phyloP scores from a whole-genome alignment of 2,797 vertebrate species.

The Sebastes aleutianus region DNA sequence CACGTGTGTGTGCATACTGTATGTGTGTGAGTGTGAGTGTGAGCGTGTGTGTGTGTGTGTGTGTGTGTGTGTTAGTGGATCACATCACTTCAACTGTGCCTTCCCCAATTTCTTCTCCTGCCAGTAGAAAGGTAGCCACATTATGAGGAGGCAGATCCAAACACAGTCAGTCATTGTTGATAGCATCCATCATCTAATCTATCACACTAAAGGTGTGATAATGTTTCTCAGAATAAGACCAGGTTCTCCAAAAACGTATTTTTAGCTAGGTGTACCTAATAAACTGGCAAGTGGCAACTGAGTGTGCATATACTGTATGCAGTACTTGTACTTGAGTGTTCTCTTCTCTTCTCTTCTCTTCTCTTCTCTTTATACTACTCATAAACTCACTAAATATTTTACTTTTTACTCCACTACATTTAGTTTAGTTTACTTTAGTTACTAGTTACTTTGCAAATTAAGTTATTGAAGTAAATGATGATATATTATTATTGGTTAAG shows the following conservation, averaged over 20 bases:
- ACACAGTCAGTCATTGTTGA: not conserved
- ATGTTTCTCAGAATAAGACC: not conserved
- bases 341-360: no score
- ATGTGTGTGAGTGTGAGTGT: not conserved
- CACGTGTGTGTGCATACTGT: not conserved
- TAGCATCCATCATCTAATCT: not conserved
- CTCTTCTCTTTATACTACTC: no score
- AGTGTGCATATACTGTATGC: not conserved
- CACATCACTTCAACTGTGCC: conserved; percentile 4
- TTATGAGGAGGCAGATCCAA: not conserved
- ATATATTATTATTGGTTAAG: no score
- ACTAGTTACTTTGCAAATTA: no score
- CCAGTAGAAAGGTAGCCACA: not conserved
- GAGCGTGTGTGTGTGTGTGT: not conserved
- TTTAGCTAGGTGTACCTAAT: not conserved
- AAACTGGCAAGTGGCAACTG: not conserved
- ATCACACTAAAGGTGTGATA: not conserved
- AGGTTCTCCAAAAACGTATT: not conserved
- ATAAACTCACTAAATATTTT: no score
- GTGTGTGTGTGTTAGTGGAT: not conserved
- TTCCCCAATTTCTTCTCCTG: conserved; percentile 6
- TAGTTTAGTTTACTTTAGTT: no score
- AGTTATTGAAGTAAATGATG: no score
- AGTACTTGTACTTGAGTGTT: no score
- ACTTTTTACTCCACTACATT: no score